Conservation (phyloP, 2,888 invertebrate species). For the Trissonchulus sp. region DNA sequence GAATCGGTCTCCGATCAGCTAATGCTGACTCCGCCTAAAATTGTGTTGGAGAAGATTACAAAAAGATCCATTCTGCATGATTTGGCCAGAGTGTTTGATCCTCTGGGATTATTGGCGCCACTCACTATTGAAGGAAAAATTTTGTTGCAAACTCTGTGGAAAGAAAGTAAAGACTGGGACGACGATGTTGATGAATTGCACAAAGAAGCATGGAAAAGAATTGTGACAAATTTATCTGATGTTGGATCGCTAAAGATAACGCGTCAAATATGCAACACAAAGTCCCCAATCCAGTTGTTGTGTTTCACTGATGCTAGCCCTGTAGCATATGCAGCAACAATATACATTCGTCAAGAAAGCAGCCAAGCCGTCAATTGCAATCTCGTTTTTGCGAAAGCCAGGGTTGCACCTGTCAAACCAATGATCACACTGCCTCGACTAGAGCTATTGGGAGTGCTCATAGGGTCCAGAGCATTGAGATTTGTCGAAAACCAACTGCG, state of each 20-base stretch:
- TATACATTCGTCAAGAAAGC: background rate
- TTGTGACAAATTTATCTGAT: no score
- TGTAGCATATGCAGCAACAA: background rate
- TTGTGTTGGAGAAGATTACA: background rate
- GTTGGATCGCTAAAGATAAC: no score
- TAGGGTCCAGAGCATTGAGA: background rate
- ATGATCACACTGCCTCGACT: background rate
- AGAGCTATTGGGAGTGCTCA: background rate
- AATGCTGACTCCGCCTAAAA: no score
- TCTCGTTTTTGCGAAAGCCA: constrained; percentile 5
- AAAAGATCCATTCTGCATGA: background rate
- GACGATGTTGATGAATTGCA: no score
- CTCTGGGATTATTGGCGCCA: background rate
- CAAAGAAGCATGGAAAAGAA: no score
- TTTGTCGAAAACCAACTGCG: background rate
- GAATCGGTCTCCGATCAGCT: background rate
- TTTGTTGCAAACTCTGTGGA: no score
- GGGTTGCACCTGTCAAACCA: constrained; percentile 6
- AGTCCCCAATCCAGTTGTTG: background rate
- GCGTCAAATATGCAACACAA: no score
- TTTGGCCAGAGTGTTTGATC: background rate
- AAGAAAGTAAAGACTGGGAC: no score
- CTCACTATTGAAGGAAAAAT: no score
- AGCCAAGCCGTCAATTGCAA: background rate
- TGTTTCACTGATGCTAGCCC: background rate